phyloP scores from a whole-genome alignment of 2,113 vertebrate genomes.

The Bagarius yarrelli region DNA sequence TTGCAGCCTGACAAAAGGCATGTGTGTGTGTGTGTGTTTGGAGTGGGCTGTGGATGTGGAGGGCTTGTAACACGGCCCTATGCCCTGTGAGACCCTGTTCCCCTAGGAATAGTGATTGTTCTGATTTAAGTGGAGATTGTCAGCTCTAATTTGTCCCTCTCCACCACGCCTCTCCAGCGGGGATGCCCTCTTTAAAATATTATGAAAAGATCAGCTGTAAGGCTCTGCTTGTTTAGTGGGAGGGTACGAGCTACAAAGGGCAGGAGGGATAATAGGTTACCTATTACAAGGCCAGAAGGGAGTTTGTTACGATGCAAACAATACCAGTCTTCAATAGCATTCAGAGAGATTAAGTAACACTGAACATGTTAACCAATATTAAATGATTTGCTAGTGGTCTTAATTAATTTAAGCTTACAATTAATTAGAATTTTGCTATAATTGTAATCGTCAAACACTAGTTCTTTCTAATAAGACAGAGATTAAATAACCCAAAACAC shows the following conservation, averaged over 20 bases:
- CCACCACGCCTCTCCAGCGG: slow-evolving; percentile 67
- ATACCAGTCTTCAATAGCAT: background rate
- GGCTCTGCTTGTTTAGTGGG: slow-evolving; percentile 68
- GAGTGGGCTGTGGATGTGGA: slow-evolving; percentile 64
- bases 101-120: slow-evolving; percentile 80
- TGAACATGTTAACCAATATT: background rate
- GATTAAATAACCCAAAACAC: background rate
- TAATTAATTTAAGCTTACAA: background rate
- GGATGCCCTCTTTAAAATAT: slow-evolving; percentile 75
- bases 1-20: slow-evolving; percentile 77
- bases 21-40: slow-evolving; percentile 62
- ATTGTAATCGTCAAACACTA: background rate
- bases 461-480: background rate
- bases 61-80: slow-evolving; percentile 75
- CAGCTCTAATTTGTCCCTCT: slow-evolving; percentile 83
- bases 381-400: background rate
- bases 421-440: background rate
- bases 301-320: slow-evolving; percentile 66
- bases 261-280: slow-evolving; percentile 69
- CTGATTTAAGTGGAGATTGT: slow-evolving; percentile 82
- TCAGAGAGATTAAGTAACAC: slow-evolving; percentile 11
- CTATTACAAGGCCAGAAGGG: slow-evolving; percentile 75
- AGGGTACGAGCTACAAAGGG: slow-evolving; percentile 67
- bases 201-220: slow-evolving; percentile 79
- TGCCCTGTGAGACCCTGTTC: slow-evolving; percentile 75